These are phyloP conservation scores for Typhlichthys subterraneus DNA, from an alignment of 2,797 vertebrate species.

Conservation along the genomic window DNA sequence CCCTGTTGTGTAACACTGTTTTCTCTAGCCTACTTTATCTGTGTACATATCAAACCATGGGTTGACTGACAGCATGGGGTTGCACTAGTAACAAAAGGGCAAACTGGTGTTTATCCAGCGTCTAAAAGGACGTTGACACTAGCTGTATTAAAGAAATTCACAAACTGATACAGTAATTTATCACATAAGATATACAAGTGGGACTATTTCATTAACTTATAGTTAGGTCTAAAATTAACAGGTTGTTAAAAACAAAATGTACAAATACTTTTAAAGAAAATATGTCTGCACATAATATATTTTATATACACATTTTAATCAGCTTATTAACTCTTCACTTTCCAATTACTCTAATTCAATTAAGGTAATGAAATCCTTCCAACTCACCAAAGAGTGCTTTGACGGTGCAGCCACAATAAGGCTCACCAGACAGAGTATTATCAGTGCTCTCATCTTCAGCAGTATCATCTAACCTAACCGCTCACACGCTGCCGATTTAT, in stretches of 20 bases:
- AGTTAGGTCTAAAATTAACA: not conserved
- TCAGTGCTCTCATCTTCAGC: constrained; percentile 27
- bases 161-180: not conserved
- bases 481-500: constrained; percentile 6
- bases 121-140: constrained; percentile 12
- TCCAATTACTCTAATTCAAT: not conserved
- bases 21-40: too few species aligned
- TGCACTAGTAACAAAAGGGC: too few species aligned
- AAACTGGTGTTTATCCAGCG: not conserved
- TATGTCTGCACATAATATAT: not conserved
- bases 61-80: not conserved
- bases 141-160: not conserved
- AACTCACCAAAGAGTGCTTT: not conserved
- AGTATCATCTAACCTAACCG: not conserved
- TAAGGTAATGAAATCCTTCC: not conserved
- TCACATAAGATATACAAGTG: not conserved
- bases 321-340: not conserved
- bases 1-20: not conserved
- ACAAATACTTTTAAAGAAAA: not conserved
- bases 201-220: not conserved
- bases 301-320: not conserved
- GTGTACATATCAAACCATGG: too few species aligned
- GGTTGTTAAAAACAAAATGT: not conserved
- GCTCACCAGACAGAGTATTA: constrained; percentile 20
- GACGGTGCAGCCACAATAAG: constrained; percentile 1